Base-by-base conservation (phyloP, 1,140 invertebrate species). In the Formica selysi region DNA sequence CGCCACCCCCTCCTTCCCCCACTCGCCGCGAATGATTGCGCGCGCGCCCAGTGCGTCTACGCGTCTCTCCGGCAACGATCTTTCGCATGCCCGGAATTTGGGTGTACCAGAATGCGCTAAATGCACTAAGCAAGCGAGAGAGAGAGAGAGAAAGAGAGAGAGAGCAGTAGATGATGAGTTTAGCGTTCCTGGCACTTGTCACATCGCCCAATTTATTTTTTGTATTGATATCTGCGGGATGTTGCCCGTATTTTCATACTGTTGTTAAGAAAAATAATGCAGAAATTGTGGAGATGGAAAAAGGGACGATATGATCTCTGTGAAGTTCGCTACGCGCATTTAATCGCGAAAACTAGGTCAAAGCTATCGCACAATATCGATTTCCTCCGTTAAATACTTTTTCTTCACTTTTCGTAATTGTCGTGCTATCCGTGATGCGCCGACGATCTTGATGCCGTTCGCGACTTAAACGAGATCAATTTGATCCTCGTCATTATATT, bases 21-120 rank as follows among this genome's bases (percentile, higher is more conserved):
- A 57, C 65, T 41, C 26, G 32, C 44, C 44, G 85, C 13, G 13
- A 76, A 54, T 22, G 7, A 11, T 44, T 7, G 57, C 7, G 86
- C 76, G 61, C 64, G 61, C 32, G 38, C 29, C 19, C 16, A 10
- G 38, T 38, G 41, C 51, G 65, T 44, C 38, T 44, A 71, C 71
- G 62, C 38, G 71, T 61, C 26, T 22, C 54, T 32, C 16, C 48
- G 67, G 3, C 67, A 61, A 61, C 54, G 79, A 61, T 61, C 79
- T 83, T 29, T 70, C 87, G 7, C 84, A 88, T 51, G 38, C 29
- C 48, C 57, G 85, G 76, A 86, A 86, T 89, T 83, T 64, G 38
- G 59, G n/a, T 36, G 62, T 16, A 41, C 62, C 62, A 62, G 44
- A 80, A 89, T 86, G 74, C 19, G 8, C 32, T 59, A 78, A 89